Evolutionary conservation across 2,888 invertebrate species (phyloP), one percentile per base, ranked within the genome.

Genomic region (Tiphia femorata): DNA sequence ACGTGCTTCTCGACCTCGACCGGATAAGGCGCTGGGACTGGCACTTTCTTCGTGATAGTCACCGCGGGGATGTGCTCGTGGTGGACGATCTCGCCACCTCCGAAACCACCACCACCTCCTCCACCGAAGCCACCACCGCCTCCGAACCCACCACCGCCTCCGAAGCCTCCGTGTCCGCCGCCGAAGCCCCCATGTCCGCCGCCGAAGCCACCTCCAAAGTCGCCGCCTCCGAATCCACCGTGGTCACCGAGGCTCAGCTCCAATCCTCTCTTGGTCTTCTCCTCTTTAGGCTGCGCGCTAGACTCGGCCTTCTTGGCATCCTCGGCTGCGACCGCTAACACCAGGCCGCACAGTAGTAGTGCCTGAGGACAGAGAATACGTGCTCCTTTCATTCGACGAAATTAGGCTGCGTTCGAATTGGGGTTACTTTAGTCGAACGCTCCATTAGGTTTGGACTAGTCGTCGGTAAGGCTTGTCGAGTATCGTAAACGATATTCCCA

Each of bases 31-130:
- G 61, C 59, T 2, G 77, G 76, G 1, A 78, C 73, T 3, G 55
- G 68, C 12, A 78, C 74, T 62, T 79, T 78, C 47, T 80, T 82
- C 37, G 82, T 82, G 49, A 82, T 74, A 23, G 80, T 80, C 33
- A 76, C 72, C 17, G 80, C 77, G 46, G 75, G 73, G n/a, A 77
- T 60, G 65, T 76, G 78, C 2, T 70, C 72, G 42, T 66, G 65
- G 38, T 52, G 49, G 47, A 80, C 41, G 40, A 72, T 56, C 60
- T 71, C 27, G 25, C 50, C 41, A 19, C 64, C 61, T 10, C 67
- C 60, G 17, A 10, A 14, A 6, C 63, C 3, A 42, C 5, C 3
- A 49, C 58, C 0, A 20, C 44, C 17, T 57, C n/a, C n/a, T n/a
- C n/a, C 60, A 6, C 54, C 61, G 16, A 53, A 29, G 29, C 48